phyloP scores from a whole-genome alignment of 1,140 invertebrate genomes.

The Globodera rostochiensis region DNA sequence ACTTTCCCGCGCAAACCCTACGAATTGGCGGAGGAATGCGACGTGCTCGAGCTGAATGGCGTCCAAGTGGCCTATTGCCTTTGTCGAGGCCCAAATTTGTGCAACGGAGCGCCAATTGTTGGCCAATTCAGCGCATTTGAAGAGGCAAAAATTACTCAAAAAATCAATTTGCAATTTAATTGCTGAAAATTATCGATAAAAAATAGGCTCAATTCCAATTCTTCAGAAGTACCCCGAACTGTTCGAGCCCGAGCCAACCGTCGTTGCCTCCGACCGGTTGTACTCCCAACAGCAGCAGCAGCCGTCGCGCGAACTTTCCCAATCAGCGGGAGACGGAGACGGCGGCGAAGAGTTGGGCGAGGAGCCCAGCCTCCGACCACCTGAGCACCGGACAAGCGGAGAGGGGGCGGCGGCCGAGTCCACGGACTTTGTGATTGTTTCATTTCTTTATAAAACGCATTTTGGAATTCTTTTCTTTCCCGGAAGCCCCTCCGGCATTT shows the following conservation, averaged over 20 bases:
- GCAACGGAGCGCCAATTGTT: conserved; percentile 51
- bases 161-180: conserved; percentile 14
- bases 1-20: conserved; percentile 57
- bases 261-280: background rate
- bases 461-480: too few species aligned
- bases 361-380: background rate
- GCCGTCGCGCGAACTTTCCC: background rate
- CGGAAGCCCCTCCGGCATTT: too few species aligned
- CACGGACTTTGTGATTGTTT: background rate
- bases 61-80: conserved; percentile 58
- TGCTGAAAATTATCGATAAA: background rate
- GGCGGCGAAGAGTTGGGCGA: background rate
- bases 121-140: conserved; percentile 58
- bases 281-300: background rate
- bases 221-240: conserved; percentile 55
- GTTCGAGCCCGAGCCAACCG: conserved; percentile 40
- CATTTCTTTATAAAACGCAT: too few species aligned
- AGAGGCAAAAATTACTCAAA: conserved; percentile 32
- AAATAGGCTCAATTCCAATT: conserved; percentile 5
- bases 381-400: background rate
- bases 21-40: conserved; percentile 54
- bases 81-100: conserved; percentile 38
- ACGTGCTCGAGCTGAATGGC: conserved; percentile 52
- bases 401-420: background rate
- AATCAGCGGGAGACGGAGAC: background rate